Conservation (phyloP, 2,797 vertebrate species). For the Morus bassanus region DNA sequence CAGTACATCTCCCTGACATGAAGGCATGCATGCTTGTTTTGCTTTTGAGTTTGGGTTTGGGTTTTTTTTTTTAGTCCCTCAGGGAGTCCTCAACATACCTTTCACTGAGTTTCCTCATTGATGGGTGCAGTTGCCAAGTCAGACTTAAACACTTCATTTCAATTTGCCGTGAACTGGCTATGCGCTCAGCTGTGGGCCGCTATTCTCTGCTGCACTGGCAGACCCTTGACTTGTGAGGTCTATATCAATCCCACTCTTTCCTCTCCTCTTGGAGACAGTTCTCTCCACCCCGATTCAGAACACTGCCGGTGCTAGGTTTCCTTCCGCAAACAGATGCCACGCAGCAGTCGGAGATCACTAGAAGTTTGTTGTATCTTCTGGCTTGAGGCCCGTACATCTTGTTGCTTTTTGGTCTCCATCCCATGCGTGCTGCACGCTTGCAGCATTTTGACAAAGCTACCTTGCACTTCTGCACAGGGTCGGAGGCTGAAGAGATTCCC, state of each 20-base stretch:
- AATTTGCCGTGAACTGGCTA: not conserved
- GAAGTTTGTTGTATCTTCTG: not conserved
- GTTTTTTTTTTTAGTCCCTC: not conserved
- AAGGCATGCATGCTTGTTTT: not conserved
- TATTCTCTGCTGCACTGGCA: not conserved
- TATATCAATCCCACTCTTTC: not conserved
- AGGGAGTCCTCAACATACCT: not conserved
- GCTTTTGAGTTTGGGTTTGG: not conserved
- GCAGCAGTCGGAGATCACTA: rapidly evolving
- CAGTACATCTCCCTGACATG: not conserved
- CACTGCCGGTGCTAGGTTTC: not conserved
- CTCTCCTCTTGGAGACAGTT: not conserved
- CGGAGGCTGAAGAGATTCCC: not conserved
- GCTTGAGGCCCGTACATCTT: not conserved
- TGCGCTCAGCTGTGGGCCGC: rapidly evolving
- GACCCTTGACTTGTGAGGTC: not conserved
- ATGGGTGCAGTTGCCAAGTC: not conserved
- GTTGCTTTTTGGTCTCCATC: not conserved
- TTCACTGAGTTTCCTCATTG: not conserved
- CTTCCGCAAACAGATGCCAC: not conserved
- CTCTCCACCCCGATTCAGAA: not conserved
- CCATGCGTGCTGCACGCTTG: not conserved
- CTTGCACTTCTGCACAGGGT: not conserved
- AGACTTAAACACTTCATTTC: not conserved
- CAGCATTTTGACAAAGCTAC: not conserved